phyloP scores from a whole-genome alignment of 2,113 vertebrate species.

The Phocoena phocoena region DNA sequence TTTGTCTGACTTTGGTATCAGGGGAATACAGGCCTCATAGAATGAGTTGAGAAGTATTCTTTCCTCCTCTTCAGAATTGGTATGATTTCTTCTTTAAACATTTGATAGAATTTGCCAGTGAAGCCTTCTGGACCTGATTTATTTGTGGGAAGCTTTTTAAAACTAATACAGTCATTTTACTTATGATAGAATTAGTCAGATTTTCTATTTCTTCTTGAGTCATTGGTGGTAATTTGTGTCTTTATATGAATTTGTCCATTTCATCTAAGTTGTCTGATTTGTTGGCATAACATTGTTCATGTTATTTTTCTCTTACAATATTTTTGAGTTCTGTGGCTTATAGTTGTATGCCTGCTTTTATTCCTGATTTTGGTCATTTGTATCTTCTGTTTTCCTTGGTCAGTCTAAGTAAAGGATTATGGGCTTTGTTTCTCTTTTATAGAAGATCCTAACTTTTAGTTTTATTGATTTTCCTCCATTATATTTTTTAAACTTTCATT shows the following conservation, averaged over 20 bases:
- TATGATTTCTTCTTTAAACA: neutral
- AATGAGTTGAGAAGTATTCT: conserved; percentile 4
- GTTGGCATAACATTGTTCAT: neutral
- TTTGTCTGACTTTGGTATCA: neutral
- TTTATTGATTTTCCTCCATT: neutral
- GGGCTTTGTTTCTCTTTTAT: neutral
- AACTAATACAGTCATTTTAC: conserved; percentile 31
- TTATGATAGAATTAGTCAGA: neutral
- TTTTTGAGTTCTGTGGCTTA: neutral
- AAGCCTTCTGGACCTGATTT: neutral
- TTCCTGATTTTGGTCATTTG: conserved; percentile 3
- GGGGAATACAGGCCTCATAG: neutral
- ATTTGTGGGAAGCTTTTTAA: neutral
- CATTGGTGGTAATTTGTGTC: neutral
- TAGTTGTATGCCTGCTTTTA: neutral
- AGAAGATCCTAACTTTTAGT: neutral
- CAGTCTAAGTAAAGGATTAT: neutral
- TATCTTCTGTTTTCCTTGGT: conserved; percentile 1
- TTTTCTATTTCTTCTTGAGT: conserved; percentile 18
- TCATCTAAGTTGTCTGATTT: neutral
- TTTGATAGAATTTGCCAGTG: neutral
- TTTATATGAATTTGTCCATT: neutral
- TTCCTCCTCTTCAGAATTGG: neutral
- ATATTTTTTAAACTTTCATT: neutral
- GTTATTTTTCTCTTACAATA: neutral